Evolutionary conservation across 1,140 invertebrate genomes (phyloP).

Genomic region (Pollicipes pollicipes): DNA sequence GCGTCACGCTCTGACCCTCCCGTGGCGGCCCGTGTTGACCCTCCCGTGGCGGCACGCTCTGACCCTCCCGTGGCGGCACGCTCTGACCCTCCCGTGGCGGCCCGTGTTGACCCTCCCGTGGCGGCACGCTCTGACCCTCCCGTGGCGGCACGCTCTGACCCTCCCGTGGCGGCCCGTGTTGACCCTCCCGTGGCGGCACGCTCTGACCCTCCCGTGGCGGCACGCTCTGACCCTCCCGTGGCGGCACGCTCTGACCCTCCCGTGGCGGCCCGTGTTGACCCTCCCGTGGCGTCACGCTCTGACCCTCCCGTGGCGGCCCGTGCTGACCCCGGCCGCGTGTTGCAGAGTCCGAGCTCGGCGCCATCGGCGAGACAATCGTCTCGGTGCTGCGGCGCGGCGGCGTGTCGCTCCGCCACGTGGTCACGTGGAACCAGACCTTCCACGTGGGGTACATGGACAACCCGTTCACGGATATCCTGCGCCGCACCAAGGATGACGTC

Average conservation of each 20-base stretch:
- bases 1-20: too few relatives aligned
- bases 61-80: too few relatives aligned
- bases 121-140: too few relatives aligned
- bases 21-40: too few relatives aligned
- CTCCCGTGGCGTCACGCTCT: not conserved
- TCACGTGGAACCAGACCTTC: slow-evolving; percentile 54
- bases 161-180: too few relatives aligned
- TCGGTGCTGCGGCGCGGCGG: slow-evolving; percentile 42
- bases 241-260: not conserved
- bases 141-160: too few relatives aligned
- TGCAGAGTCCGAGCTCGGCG: slow-evolving; percentile 13
- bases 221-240: too few relatives aligned
- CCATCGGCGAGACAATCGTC: slow-evolving; percentile 47
- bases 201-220: too few relatives aligned
- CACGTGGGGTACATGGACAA: slow-evolving; percentile 50
- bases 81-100: too few relatives aligned
- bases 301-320: slow-evolving; percentile 6
- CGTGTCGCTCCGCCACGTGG: slow-evolving; percentile 43
- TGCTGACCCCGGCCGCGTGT: slow-evolving; percentile 15
- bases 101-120: too few relatives aligned
- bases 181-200: too few relatives aligned
- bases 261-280: not conserved
- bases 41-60: too few relatives aligned
- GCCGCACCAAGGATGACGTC: slow-evolving; percentile 52
- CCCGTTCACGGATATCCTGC: slow-evolving; percentile 58